A percentile compares a stretch with the other conserved stretches of the same genome.
These are phyloP conservation scores for Lepus americanus DNA, from an alignment of 2,113 vertebrate genomes.

Conservation along the genomic window DNA sequence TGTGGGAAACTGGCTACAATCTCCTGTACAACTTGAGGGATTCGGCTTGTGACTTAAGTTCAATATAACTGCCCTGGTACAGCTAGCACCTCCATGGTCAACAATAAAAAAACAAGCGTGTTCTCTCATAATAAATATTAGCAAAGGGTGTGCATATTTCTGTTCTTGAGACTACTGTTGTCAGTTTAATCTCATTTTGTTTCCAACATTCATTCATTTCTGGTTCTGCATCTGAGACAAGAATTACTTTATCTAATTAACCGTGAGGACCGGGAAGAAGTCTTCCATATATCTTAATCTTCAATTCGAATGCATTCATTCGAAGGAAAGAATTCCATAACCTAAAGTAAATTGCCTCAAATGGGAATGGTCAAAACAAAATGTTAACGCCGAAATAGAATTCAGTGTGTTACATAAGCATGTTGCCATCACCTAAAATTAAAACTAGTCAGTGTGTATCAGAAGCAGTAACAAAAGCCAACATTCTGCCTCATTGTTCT, in stretches of 20 bases:
- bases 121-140: constrained; percentile 60
- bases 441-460: constrained; percentile 74
- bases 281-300: constrained; percentile 76
- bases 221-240: constrained; percentile 69
- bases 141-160: background rate
- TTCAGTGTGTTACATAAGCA: constrained; percentile 76
- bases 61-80: background rate
- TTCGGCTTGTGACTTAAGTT: background rate
- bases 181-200: constrained; percentile 75
- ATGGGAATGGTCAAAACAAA: constrained; percentile 79
- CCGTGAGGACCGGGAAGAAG: constrained; percentile 29
- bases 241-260: constrained; percentile 83
- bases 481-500: constrained; percentile 68
- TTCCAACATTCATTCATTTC: constrained; percentile 73
- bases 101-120: constrained; percentile 28
- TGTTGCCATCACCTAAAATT: constrained; percentile 75
- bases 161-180: constrained; percentile 54
- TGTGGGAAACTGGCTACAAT: background rate
- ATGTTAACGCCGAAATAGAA: constrained; percentile 73
- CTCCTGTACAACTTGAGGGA: constrained; percentile 26
- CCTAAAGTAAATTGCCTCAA: constrained; percentile 74
- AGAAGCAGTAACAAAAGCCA: constrained; percentile 70
- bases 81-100: background rate
- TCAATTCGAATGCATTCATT: constrained; percentile 69
- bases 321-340: constrained; percentile 73